Evolutionary conservation across 2,888 invertebrate genomes (phyloP).

Genomic region (Anoplius nigerrimus): DNA sequence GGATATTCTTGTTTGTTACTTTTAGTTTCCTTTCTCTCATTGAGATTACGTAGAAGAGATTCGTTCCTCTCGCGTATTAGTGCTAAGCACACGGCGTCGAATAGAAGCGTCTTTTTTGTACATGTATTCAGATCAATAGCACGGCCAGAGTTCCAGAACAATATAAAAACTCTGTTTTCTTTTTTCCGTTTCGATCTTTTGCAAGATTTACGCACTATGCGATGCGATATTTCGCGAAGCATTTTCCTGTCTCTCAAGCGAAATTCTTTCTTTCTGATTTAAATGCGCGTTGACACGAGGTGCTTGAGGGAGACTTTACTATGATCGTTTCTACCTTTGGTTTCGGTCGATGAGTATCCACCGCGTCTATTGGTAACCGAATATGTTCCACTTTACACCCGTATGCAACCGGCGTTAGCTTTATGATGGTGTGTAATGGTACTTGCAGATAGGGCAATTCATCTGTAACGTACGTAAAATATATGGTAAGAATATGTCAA

Average conservation of each 20-base stretch:
- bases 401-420: constrained; percentile 98
- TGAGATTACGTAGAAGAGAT: too few relatives aligned
- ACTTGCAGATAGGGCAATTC: constrained; percentile 94
- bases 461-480: constrained; percentile 79
- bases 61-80: too few relatives aligned
- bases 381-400: constrained; percentile 98
- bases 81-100: too few relatives aligned
- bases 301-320: constrained; percentile 46
- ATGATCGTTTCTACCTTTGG: constrained; percentile 81
- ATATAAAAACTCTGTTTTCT: constrained; percentile 7
- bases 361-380: constrained; percentile 92
- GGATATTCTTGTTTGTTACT: too few relatives aligned
- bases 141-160: not conserved
- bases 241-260: not conserved
- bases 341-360: constrained; percentile 96
- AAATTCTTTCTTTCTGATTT: constrained; percentile 23
- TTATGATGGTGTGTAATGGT: constrained; percentile 96
- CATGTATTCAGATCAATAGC: not conserved
- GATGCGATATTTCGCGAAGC: too few relatives aligned
- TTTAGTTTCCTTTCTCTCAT: too few relatives aligned
- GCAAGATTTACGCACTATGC: constrained; percentile 2
- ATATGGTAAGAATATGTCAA: too few relatives aligned
- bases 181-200: too few relatives aligned
- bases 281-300: constrained; percentile 10
- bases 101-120: not conserved